A percentile compares a stretch with the other conserved stretches of the same genome.
These are phyloP conservation scores for Allygus modestus DNA, from an alignment of 2,888 invertebrate species.

Conservation along the genomic window DNA sequence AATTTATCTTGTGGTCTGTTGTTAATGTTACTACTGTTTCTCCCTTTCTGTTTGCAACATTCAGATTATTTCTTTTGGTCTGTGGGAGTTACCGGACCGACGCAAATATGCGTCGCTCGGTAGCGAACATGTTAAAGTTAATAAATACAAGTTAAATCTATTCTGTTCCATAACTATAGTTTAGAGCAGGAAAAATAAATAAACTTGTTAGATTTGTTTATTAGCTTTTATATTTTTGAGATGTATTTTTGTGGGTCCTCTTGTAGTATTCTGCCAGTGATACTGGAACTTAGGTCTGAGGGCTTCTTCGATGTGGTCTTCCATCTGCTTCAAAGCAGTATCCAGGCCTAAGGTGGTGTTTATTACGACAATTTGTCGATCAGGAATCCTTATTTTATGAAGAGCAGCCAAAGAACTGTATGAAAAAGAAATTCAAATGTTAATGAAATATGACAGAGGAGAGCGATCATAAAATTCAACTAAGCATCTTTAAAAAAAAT, in stretches of 20 bases:
- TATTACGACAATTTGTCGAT: neutral
- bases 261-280: constrained; percentile 16
- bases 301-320: neutral
- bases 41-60: no score
- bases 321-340: constrained; percentile 10
- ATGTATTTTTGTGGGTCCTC: constrained; percentile 18
- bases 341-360: constrained; percentile 35
- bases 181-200: neutral
- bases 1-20: no score
- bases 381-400: neutral
- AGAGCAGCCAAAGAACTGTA: constrained; percentile 16
- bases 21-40: no score
- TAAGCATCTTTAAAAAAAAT: no score
- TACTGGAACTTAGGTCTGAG: neutral
- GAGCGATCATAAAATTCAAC: no score
- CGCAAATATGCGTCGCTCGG: no score
- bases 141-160: no score
- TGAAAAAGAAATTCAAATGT: neutral
- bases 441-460: no score
- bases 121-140: no score
- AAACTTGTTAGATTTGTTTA: constrained; percentile 25
- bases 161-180: no score
- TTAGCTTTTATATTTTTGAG: constrained; percentile 31
- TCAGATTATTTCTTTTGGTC: no score
- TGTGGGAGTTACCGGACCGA: no score